Evolutionary conservation across 1,140 invertebrate species (phyloP).

Genomic region (Drosophila pseudoobscura): DNA sequence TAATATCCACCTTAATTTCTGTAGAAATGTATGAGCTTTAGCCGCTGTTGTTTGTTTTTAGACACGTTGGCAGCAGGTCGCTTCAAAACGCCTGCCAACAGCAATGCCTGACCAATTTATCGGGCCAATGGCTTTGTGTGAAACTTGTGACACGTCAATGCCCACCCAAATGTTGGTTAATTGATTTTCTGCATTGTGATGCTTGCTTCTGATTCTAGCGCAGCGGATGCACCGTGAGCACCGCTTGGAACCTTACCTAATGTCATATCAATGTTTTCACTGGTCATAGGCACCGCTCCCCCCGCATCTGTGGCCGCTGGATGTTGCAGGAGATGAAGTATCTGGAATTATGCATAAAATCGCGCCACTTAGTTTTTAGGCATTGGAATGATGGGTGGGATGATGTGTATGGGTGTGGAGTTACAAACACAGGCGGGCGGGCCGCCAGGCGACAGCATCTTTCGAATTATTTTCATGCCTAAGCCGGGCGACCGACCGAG

Average conservation of each 20-base stretch:
- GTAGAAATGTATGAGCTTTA: not conserved
- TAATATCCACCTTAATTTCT: too few relatives aligned
- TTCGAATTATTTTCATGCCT: not conserved
- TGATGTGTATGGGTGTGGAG: not conserved
- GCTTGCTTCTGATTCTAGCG: not conserved
- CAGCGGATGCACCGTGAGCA: not conserved
- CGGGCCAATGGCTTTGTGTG: conserved; percentile 33
- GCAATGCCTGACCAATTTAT: conserved; percentile 33
- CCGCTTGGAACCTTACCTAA: conserved; percentile 87
- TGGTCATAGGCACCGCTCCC: conserved; percentile 90
- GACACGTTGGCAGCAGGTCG: conserved; percentile 23
- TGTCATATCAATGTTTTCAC: conserved; percentile 91
- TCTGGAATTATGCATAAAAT: conserved; percentile 34
- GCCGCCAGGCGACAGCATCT: too few relatives aligned
- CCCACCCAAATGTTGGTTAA: conserved; percentile 16
- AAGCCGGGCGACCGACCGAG: not conserved
- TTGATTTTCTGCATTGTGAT: conserved; percentile 33
- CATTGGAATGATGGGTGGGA: not conserved
- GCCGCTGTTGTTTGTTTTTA: too few relatives aligned
- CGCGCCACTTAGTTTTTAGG: conserved; percentile 1
- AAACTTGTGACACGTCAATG: conserved; percentile 70
- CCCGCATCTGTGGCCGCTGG: conserved; percentile 82
- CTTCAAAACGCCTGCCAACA: conserved; percentile 3
- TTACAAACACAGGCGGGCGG: not conserved
- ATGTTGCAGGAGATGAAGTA: conserved; percentile 54